Base-by-base conservation (phyloP, 92 coral and sea anemone genomes). In the Parazoanthus darwini region DNA sequence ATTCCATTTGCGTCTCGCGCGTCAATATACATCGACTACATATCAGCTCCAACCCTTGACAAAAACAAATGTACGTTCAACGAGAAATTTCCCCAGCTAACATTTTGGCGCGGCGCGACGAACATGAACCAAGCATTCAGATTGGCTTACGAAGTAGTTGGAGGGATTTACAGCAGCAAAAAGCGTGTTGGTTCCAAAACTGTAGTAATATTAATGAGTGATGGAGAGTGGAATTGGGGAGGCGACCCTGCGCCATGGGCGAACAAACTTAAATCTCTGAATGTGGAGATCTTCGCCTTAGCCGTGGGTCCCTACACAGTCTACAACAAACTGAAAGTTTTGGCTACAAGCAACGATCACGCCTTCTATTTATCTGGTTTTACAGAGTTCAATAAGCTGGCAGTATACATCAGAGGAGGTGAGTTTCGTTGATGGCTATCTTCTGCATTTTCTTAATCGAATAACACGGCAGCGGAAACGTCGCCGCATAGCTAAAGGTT, bases 381-480 rank as follows among this genome's bases (percentile, higher is more conserved):
- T 58, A 43, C 37, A 79, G 82, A 93, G 80, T 95, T 95, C 77
- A 80, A 86, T 43, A 81, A 93, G 75, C 93, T 95, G 44, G 98
- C 98, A 35, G 92, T 90, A 5, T 95, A 93, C 71, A 82, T 95
- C 13, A 80, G 98, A 46, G 98, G 98, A 90, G 98, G 98, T 95
- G 78, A 77, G 74, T 46, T 4, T 26, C 81, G 58, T 18, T 23
- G n/a, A 25, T n/a, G 1, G 35, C 36, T 23, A 66, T 82, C 8
- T n/a, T 46, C 37, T 0, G 54, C 58, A 20, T 26, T 26, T 79
- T 6, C 3, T 37, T 0, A 20, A 0, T 5, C 8, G 7, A 43
- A 51, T 37, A 73, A 8, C 14, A 42, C 5, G 1, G 65, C 7
- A 44, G 58, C 11, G 58, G 13, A 51, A 13, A 51, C 16, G 13